Conservation (phyloP, 2,113 vertebrate genomes). For the Paraplagusia blochii region DNA sequence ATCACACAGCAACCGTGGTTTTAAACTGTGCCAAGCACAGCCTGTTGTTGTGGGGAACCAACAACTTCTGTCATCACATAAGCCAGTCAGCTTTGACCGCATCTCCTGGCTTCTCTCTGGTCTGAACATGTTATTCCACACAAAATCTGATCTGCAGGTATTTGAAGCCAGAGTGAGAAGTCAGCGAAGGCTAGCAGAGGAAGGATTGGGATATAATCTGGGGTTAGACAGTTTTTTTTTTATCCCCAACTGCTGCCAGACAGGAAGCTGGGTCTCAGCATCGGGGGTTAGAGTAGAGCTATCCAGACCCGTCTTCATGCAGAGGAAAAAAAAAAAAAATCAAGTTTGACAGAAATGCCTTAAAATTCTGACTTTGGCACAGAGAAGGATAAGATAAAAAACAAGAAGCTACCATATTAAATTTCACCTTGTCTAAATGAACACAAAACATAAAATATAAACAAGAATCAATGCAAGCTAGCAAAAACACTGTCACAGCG, state of each 20-base stretch:
- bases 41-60: no score
- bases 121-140: conserved; percentile 43
- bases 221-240: conserved; percentile 13
- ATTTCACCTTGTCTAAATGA: no score
- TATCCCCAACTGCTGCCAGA: conserved; percentile 10
- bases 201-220: conserved; percentile 17
- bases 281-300: conserved; percentile 16
- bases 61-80: conserved; percentile 20
- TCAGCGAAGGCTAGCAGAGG: conserved; percentile 23
- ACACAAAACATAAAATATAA: no score
- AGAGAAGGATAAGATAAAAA: no score
- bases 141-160: conserved; percentile 34
- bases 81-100: conserved; percentile 33
- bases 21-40: conserved; percentile 6
- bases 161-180: conserved; percentile 42
- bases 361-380: no score
- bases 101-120: conserved; percentile 17
- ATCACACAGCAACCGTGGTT: conserved; percentile 12
- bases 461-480: no score
- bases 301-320: not conserved
- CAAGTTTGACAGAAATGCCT: no score
- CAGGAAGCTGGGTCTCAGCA: conserved; percentile 12
- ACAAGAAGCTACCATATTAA: no score
- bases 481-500: no score
- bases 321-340: no score